A percentile compares a stretch with the other conserved stretches of the same genome.
These are phyloP conservation scores for Hyalella azteca DNA, from an alignment of 2,888 invertebrate species.

Conservation along the genomic window DNA sequence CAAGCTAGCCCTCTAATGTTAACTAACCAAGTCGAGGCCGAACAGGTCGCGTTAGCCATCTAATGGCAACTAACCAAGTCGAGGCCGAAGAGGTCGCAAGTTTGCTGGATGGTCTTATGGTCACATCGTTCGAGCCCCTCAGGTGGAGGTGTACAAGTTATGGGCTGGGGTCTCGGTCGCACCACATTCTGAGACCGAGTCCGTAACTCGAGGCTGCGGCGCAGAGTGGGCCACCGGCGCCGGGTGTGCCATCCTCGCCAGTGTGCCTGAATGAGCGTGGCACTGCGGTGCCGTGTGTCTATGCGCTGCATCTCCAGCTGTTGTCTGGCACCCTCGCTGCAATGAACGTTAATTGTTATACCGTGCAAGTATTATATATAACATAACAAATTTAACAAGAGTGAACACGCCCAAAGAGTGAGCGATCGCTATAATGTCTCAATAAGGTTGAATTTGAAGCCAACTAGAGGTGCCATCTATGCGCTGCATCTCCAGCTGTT, in stretches of 20 bases:
- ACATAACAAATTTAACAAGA: no score
- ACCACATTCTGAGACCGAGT: constrained; percentile 52
- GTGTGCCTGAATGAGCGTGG: constrained; percentile 79
- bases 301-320: constrained; percentile 83
- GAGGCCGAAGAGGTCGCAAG: constrained; percentile 86
- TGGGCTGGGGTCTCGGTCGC: constrained; percentile 84
- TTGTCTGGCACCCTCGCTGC: constrained; percentile 88
- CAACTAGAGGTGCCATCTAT: no score
- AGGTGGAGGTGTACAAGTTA: constrained; percentile 80
- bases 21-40: background rate
- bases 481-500: constrained; percentile 83
- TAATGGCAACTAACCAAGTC: constrained; percentile 78
- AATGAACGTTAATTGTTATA: constrained; percentile 41
- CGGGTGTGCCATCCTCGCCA: constrained; percentile 83
- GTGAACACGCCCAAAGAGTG: no score
- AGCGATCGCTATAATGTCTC: no score
- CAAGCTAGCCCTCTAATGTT: no score
- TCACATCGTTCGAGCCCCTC: constrained; percentile 78
- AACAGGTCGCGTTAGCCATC: no score
- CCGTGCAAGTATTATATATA: background rate
- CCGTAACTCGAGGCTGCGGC: constrained; percentile 62
- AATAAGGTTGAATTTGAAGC: no score
- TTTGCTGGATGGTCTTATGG: constrained; percentile 85
- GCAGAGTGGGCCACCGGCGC: constrained; percentile 71
- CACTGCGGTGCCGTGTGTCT: constrained; percentile 78